Base-by-base conservation (phyloP, 2,888 invertebrate species). In the Drosophila bunnanda region DNA sequence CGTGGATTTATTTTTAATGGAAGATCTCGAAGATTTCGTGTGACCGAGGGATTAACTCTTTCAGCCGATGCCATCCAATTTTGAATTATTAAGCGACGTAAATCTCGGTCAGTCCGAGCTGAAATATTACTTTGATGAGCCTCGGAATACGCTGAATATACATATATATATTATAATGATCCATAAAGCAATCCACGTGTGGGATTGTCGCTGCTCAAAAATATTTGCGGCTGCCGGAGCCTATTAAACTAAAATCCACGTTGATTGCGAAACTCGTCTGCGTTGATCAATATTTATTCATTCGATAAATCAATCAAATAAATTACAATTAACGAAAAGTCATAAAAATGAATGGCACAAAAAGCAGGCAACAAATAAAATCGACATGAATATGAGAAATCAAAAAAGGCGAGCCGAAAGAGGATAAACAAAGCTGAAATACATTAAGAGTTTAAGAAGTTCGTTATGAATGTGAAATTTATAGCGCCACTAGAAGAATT, bases 301-400 rank as follows among this genome's bases (percentile, higher is more conserved):
- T 58, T 53, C 89, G 71, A 86, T 86, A 89, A 89, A 88, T 86
- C 86, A 86, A 86, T 86, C 89, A 86, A 89, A 86, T 86, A 86
- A 86, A 86, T 86, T 86, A 86, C 85, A 86, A 86, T 86, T 89
- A 86, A 89, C 88, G 65, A 88, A 70, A 81, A 74, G 78, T 85
- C 78, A 86, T 88, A 84, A 86, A 86, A 78, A 70, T 88, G 67
- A 75, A 74, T 69, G 66, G 72, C 68, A 54, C 59, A 68, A 59
- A 50, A 61, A 75, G 58, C 55, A 34, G 48, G 58, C 75, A 56
- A 59, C 36, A 41, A 52, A 59, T 62, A 41, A 59, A 58, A 30
- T 46, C 57, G 22, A 43, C 58, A 68, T 72, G 43, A 48, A 61
- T 58, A 62, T 61, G 65, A 70, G 58, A 80, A 54, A 48, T 56